Conservation (phyloP, 2,113 vertebrate genomes). For the Henicopernis longicauda region DNA sequence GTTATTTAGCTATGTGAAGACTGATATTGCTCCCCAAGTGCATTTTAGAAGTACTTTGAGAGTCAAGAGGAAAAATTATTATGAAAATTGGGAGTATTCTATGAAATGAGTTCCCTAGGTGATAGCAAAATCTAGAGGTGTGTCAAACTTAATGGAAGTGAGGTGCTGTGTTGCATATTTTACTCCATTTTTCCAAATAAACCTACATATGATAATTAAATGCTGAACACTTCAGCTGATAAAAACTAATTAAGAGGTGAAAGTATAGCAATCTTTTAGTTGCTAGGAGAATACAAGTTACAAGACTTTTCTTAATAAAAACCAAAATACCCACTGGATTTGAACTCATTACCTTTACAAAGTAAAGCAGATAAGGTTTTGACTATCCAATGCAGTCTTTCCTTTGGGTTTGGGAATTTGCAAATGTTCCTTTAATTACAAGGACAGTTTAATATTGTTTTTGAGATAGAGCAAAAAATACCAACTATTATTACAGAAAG, state of each 20-base stretch:
- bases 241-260: slow-evolving; percentile 52
- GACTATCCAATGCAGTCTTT: background rate
- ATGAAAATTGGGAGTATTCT: background rate
- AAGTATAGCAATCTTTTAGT: background rate
- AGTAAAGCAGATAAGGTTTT: slow-evolving; percentile 35
- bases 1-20: background rate
- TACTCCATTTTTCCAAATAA: background rate
- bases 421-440: slow-evolving; percentile 4
- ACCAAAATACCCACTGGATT: background rate
- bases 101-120: background rate
- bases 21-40: background rate
- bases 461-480: background rate
- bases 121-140: background rate
- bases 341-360: slow-evolving; percentile 38
- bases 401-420: background rate
- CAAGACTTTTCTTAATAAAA: slow-evolving; percentile 6
- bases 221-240: background rate
- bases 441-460: background rate
- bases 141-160: background rate
- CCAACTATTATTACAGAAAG: background rate
- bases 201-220: background rate
- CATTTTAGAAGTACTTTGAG: background rate
- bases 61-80: background rate
- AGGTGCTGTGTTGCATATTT: background rate
- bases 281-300: background rate